Base-by-base conservation (phyloP, 1,140 invertebrate species). In the Neuroterus valhalla region DNA sequence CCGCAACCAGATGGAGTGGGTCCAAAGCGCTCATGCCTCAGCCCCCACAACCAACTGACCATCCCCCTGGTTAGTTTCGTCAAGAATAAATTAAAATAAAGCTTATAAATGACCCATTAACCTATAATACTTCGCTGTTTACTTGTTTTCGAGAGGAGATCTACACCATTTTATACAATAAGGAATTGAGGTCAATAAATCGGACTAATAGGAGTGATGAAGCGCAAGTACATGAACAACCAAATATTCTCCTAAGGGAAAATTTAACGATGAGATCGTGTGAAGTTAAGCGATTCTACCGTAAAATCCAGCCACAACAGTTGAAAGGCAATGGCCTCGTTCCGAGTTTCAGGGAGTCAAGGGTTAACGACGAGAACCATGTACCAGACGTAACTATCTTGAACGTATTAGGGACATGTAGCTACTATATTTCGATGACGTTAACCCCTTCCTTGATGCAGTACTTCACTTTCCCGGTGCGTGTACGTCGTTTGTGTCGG, bases 401-500 rank as follows among this genome's bases (percentile, higher is more conserved):
- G 26, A 62, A 62, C 55, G 55, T 62, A 62, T 62, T 62, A 62
- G 55, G 31, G 55, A 11, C 52, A 62, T 26, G 26, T 55, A 23
- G 55, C 55, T 31, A 62, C 55, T 62, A 62, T 62, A 62, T 62
- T 62, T 62, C 23, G 55, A 71, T 44, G 77, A 78, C 74, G 71
- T 72, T 69, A 72, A 78, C 3, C 38, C 38, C 38, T 48, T 68
- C 11, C 55, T 50, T 66, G 68, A 67, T 76, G 74, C 68, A 71
- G 76, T 81, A 79, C 71, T 19, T 69, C 69, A 82, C 84, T 82
- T 74, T 77, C 43, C 19, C 76, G 82, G 81, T 85, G 76, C 75
- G 81, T 77, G 81, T 78, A 77, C 79, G 76, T 84, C 81, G 83
- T 83, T 80, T 78, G 76, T 69, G 75, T 76, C 78, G 23, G 75